Percentiles rank a stretch among this genome's conserved stretches.
Conservation (phyloP, 2,113 vertebrate species). For the Lophotis ruficrista region DNA sequence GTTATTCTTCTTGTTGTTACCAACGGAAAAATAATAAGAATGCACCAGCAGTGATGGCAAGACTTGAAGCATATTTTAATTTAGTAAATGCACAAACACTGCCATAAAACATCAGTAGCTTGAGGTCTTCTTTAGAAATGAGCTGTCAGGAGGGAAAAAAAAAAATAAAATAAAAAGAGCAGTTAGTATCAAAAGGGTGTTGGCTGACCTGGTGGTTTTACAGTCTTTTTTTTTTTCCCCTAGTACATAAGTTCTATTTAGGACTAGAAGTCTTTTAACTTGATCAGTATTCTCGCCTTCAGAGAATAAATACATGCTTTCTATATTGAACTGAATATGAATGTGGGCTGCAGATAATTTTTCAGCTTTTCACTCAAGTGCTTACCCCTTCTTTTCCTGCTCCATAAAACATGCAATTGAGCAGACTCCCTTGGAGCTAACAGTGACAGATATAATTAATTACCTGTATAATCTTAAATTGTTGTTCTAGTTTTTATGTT, state of each 20-base stretch:
- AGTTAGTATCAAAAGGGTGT: background rate
- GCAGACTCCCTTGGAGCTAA: constrained; percentile 11
- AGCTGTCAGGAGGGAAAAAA: background rate
- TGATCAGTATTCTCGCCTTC: background rate
- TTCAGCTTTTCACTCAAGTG: constrained; percentile 45
- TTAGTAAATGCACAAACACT: constrained; percentile 72
- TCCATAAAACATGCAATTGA: constrained; percentile 44
- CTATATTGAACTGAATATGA: background rate
- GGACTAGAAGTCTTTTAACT: background rate
- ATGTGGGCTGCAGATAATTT: constrained; percentile 4
- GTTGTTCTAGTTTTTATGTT: constrained; percentile 4
- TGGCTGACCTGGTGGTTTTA: background rate
- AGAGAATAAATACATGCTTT: background rate
- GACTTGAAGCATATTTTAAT: constrained; percentile 72
- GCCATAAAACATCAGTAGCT: constrained; percentile 53
- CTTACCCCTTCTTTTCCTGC: background rate
- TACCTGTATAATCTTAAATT: constrained; percentile 36
- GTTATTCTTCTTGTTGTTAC: constrained; percentile 53
- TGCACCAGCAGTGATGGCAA: constrained; percentile 65
- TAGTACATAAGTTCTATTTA: background rate
- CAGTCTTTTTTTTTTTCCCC: background rate
- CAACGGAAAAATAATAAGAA: constrained; percentile 51
- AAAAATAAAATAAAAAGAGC: background rate
- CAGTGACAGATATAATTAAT: constrained; percentile 47
- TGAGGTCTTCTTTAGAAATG: constrained; percentile 54